Percentiles rank a stretch among this genome's conserved stretches.
These are phyloP conservation scores for Aplidium turbinatum DNA, from an alignment of 23 tunicate genomes.

Conservation along the genomic window DNA sequence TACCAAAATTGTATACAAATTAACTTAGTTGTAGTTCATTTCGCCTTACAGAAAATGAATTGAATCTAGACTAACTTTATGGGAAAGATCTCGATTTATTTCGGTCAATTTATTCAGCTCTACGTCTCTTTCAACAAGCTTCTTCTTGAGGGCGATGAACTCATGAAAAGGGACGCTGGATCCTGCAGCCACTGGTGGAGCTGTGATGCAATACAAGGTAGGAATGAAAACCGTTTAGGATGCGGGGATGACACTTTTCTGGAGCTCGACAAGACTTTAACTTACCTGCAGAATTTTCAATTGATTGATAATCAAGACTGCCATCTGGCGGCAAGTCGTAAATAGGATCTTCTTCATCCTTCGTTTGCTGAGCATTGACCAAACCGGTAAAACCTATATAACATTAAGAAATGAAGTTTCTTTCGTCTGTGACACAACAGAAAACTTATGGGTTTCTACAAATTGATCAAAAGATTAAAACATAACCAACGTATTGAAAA, in stretches of 20 bases:
- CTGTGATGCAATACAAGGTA: too few species aligned
- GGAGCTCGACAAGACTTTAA: too few species aligned
- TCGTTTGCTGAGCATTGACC: not conserved
- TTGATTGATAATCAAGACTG: constrained; percentile 51
- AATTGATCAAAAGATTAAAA: too few species aligned
- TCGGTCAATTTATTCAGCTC: not conserved
- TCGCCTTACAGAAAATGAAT: too few species aligned
- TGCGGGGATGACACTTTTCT: too few species aligned
- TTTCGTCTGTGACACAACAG: too few species aligned
- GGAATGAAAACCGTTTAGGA: too few species aligned
- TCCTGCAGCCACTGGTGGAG: too few species aligned
- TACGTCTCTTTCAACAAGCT: not conserved
- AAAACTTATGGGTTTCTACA: too few species aligned
- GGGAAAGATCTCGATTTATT: not conserved
- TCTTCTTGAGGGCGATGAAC: not conserved
- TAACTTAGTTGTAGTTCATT: too few species aligned
- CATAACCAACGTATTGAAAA: too few species aligned
- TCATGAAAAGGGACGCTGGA: not conserved
- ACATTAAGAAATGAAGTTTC: not conserved
- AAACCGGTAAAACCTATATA: not conserved
- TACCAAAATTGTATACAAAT: too few species aligned
- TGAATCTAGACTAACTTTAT: not conserved
- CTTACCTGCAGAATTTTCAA: constrained; percentile 57
- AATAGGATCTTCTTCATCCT: constrained; percentile 68
- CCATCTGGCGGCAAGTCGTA: constrained; percentile 91